A percentile compares a stretch with the other conserved stretches of the same genome.
phyloP scores from a whole-genome alignment of 2,797 vertebrate species.

The Tarsius wallacei region DNA sequence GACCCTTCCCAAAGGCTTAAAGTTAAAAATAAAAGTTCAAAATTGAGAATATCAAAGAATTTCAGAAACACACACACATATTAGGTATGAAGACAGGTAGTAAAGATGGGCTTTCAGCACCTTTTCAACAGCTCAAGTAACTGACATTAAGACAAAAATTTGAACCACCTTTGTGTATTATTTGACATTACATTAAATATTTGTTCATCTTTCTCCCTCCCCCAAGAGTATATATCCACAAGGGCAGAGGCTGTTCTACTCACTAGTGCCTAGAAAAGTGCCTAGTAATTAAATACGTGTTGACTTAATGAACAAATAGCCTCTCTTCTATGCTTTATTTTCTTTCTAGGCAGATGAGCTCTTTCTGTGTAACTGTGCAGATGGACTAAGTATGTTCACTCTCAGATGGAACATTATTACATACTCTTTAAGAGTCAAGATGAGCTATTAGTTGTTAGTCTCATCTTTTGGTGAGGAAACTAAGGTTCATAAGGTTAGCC shows the following conservation, averaged over 20 bases:
- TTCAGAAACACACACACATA: background rate
- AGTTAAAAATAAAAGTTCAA: conserved; percentile 37
- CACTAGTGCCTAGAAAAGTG: background rate
- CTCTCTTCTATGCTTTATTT: background rate
- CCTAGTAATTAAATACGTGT: background rate
- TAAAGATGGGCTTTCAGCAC: background rate
- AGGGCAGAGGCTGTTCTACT: background rate
- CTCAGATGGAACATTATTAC: background rate
- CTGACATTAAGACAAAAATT: background rate
- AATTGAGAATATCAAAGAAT: background rate
- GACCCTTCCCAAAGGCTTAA: background rate
- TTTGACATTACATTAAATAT: conserved; percentile 7
- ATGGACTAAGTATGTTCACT: background rate
- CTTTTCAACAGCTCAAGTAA: background rate
- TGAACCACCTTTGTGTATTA: background rate
- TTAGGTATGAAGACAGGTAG: background rate
- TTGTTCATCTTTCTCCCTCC: conserved; percentile 3
- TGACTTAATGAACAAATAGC: background rate
- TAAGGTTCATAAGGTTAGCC: conserved; percentile 20
- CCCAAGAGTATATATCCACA: background rate
- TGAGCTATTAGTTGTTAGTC: conserved; percentile 53
- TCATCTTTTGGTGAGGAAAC: conserved; percentile 55
- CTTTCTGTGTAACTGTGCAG: background rate
- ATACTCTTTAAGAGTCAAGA: background rate
- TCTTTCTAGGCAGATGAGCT: background rate